Evolutionary conservation across 2,113 vertebrate species (phyloP).

Genomic region (Echinops telfairi): DNA sequence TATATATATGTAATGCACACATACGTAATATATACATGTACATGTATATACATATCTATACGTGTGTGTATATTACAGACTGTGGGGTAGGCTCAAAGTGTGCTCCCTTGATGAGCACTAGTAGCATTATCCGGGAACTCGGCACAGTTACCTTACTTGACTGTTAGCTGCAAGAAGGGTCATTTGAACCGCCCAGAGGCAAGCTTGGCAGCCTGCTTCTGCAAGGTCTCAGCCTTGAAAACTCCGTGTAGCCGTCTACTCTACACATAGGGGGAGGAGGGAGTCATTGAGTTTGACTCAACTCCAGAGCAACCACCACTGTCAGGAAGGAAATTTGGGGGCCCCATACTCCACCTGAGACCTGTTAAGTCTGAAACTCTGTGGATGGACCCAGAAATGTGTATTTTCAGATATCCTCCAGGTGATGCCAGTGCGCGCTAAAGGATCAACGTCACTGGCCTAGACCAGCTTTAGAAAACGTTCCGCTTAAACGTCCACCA

Average conservation of each 20-base stretch:
- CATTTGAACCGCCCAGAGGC: background rate
- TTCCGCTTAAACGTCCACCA: conserved; percentile 57
- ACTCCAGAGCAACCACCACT: too few species aligned
- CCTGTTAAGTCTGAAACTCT: background rate
- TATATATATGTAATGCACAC: too few species aligned
- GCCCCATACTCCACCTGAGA: background rate
- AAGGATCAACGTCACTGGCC: conserved; percentile 38
- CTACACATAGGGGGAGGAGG: background rate
- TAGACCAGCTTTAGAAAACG: conserved; percentile 63
- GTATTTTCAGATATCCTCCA: background rate
- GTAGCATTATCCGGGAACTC: background rate
- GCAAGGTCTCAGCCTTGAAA: background rate
- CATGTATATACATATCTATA: too few species aligned
- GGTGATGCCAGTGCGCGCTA: conserved; percentile 17
- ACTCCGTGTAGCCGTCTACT: background rate
- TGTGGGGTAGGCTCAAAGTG: background rate
- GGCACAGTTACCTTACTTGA: background rate
- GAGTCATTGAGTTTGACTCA: background rate
- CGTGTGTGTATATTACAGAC: too few species aligned
- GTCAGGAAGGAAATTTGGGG: background rate
- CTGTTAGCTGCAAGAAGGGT: background rate
- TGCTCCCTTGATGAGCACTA: background rate
- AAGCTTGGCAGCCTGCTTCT: background rate
- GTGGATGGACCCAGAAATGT: background rate
- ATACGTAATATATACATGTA: too few species aligned